Conservation (phyloP, 2,888 invertebrate species). For the Syrista parreyssii region DNA sequence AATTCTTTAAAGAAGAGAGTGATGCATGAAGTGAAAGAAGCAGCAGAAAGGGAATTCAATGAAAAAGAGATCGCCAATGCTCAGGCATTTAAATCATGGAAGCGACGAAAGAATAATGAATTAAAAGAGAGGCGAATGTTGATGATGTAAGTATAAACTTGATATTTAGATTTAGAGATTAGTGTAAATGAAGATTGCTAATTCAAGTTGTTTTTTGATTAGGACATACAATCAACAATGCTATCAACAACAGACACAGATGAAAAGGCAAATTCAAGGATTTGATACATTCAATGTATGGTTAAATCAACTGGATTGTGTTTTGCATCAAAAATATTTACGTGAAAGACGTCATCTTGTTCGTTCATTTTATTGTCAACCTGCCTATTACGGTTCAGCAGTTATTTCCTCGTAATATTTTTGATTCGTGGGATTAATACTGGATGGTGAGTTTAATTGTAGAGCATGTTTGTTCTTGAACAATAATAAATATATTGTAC, state of each 20-base stretch:
- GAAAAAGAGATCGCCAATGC: conserved; percentile 26
- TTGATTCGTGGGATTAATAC: neutral
- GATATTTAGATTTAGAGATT: no score
- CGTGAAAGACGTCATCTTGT: conserved; percentile 38
- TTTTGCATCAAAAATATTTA: conserved; percentile 40
- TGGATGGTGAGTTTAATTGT: no score
- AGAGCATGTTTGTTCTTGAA: neutral
- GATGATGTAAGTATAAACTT: conserved; percentile 17
- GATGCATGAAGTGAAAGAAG: conserved; percentile 12
- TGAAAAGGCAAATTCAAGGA: neutral
- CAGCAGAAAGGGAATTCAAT: conserved; percentile 10
- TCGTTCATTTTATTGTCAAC: conserved; percentile 41
- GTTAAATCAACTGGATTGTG: conserved; percentile 39
- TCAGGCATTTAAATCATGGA: conserved; percentile 26
- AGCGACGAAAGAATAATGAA: conserved; percentile 22
- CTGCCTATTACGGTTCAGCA: conserved; percentile 33
- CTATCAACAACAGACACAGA: conserved; percentile 1
- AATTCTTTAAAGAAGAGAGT: conserved; percentile 16
- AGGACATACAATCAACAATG: neutral
- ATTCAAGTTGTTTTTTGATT: no score
- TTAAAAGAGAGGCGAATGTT: conserved; percentile 14
- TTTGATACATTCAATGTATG: conserved; percentile 29
- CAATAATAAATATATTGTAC: neutral
- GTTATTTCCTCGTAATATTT: conserved; percentile 17
- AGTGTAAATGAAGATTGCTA: no score